phyloP scores from a whole-genome alignment of 2,113 vertebrate species.

The Egretta garzetta region DNA sequence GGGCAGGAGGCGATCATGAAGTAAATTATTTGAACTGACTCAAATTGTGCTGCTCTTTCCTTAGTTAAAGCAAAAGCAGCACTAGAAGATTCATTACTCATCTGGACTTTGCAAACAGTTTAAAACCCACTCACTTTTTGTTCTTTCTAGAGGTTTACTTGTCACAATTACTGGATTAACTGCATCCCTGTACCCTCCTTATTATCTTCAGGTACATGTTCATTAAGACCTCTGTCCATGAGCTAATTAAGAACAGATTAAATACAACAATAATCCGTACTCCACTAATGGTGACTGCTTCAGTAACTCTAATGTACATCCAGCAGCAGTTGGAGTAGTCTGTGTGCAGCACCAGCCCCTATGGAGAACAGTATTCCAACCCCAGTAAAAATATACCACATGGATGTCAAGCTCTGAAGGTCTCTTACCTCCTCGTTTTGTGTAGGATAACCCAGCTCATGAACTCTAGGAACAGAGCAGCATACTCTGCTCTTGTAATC shows the following conservation, averaged over 20 bases:
- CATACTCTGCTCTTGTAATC: rapidly evolving
- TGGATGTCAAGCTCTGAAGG: not conserved
- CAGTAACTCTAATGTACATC: not conserved
- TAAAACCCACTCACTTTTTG: not conserved
- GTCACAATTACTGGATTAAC: not conserved
- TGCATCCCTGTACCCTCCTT: not conserved
- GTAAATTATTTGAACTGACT: not conserved
- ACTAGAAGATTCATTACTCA: not conserved
- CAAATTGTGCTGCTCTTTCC: not conserved
- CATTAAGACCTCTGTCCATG: not conserved
- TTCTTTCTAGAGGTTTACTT: not conserved
- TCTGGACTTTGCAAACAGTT: not conserved
- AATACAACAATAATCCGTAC: not conserved
- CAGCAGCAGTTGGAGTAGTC: not conserved
- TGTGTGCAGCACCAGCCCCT: not conserved
- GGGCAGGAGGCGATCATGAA: not conserved
- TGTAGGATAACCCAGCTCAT: not conserved
- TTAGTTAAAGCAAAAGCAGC: not conserved
- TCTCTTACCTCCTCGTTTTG: not conserved
- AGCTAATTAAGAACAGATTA: not conserved
- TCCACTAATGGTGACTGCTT: not conserved
- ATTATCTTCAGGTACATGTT: not conserved
- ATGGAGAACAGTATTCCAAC: not conserved
- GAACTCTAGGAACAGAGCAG: not conserved
- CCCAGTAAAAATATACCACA: not conserved